A percentile compares a stretch with the other conserved stretches of the same genome.
Conservation (phyloP, 2,113 vertebrate genomes). For the Prionailurus viverrinus region DNA sequence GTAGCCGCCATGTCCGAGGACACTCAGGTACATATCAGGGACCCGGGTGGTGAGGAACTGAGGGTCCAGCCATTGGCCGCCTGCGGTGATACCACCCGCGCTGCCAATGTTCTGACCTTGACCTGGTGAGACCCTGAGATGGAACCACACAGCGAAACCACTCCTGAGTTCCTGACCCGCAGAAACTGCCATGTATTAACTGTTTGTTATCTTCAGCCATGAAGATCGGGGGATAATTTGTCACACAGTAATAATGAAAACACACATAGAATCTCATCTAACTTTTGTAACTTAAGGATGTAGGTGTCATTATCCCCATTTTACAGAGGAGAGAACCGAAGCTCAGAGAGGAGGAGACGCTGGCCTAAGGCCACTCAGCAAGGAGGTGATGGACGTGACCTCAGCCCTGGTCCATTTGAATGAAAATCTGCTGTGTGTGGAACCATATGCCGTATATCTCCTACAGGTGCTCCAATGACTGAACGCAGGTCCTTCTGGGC, state of each 20-base stretch:
- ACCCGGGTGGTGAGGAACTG: not conserved
- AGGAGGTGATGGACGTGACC: not conserved
- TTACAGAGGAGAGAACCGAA: not conserved
- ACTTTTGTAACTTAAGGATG: not conserved
- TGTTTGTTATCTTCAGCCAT: not conserved
- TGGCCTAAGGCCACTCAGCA: not conserved
- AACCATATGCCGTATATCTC: accelerated
- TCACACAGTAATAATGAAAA: not conserved
- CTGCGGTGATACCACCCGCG: too few relatives aligned
- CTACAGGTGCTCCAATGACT: not conserved
- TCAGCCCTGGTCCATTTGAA: not conserved
- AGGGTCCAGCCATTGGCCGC: not conserved
- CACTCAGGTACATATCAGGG: accelerated
- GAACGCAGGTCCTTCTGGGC: not conserved
- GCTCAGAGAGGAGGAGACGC: not conserved
- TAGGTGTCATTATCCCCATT: not conserved
- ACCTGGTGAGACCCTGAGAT: not conserved
- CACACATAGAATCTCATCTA: accelerated
- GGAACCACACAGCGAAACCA: not conserved
- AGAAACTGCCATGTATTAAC: not conserved
- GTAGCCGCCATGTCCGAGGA: not conserved
- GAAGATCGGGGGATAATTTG: not conserved
- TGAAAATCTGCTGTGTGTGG: not conserved
- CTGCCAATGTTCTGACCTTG: not conserved
- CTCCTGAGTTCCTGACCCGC: not conserved